Evolutionary conservation across 2,113 vertebrate species (phyloP), one percentile per base, ranked within the genome.

Genomic region (Psammodynastes pulverulentus): DNA sequence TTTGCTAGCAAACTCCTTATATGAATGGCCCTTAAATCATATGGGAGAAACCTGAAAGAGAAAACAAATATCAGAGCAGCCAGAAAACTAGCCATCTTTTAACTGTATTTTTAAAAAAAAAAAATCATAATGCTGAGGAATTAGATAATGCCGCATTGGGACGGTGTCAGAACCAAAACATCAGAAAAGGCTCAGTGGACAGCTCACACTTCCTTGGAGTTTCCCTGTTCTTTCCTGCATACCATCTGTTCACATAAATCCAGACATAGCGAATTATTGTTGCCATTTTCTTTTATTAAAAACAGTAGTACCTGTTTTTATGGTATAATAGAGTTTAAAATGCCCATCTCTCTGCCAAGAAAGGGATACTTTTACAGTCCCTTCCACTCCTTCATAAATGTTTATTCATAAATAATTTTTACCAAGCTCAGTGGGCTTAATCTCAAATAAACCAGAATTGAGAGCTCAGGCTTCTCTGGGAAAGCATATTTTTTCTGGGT

Each of bases 1-100:
- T 49, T 12, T 92, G 72, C 54, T 92, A 95, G 46, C 91, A 94
- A 95, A 58, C 8, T 89, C 89, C 49, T 24, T 94, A 39, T 95
- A 34, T 67, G 91, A 85, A 86, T 72, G 48, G 9, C 6, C 62
- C 89, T 96, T 94, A 91, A 94, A 94, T 89, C 62, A 92, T 86
- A 96, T 94, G 10, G 29, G 13, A 95, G 13, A 48, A 72, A 92
- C 84, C 92, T 87, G 53, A 86, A 86, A 26, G 67, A 56, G 94
- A 95, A 58, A 19, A 29, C 94, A 90, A 88, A 89, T 93, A 67
- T 89, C 86, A 91, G 92, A 67, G 87, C 89, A 93, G 13, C 90
- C 3, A 90, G 88, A 86, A 48, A 43, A 49, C 24, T 51, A 53
- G 53, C 48, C 91, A 39, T 29, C 46, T 88, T 34, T 79, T 79